Evolutionary conservation across 92 coral and sea anemone genomes (phyloP), one percentile per base, ranked within the genome.

Genomic region (Parazoanthus swiftii): DNA sequence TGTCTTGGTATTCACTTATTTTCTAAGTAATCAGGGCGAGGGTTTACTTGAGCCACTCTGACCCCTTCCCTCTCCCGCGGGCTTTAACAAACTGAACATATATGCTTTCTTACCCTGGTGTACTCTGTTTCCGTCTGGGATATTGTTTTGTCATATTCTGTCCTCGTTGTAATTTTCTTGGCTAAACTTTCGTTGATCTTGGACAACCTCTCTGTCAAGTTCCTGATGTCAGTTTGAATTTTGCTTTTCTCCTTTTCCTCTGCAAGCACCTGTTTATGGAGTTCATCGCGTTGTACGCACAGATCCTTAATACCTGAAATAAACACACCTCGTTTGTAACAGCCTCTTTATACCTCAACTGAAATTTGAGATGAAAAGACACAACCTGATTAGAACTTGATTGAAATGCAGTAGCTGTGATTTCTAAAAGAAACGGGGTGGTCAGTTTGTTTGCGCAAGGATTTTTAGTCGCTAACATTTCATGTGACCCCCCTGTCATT

Each of bases 131-230:
- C 82, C 63, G 67, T 79, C 67, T 50, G 38, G 23, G 82, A 79
- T 79, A 79, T 79, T 33, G 39, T 79, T 48, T 79, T 51, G 25
- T 79, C 82, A 23, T 79, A 79, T 79, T 79, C 82, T n/a, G 35
- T 79, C 39, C 82, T 48, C 66, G 82, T 79, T 14, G 82, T 25
- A 50, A 50, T 79, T 29, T 79, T 79, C 43, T 29, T 50, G 58
- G 82, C 82, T 26, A 79, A 50, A 51, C 82, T 79, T 79, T 48
- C 67, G 82, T 50, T 79, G 82, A 79, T 35, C 43, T 79, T 79
- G 43, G 82, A 25, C 21, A 79, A 51, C 21, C 39, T 44, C 39
- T 79, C 82, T 8, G 82, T 79, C 67, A 79, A 54, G 39, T 26
- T 16, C 67, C 59, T 44, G 35, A 79, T 79, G 67, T 79, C 82